phyloP scores from a whole-genome alignment of 1,140 invertebrate genomes.

The Medauroidea extradentata region DNA sequence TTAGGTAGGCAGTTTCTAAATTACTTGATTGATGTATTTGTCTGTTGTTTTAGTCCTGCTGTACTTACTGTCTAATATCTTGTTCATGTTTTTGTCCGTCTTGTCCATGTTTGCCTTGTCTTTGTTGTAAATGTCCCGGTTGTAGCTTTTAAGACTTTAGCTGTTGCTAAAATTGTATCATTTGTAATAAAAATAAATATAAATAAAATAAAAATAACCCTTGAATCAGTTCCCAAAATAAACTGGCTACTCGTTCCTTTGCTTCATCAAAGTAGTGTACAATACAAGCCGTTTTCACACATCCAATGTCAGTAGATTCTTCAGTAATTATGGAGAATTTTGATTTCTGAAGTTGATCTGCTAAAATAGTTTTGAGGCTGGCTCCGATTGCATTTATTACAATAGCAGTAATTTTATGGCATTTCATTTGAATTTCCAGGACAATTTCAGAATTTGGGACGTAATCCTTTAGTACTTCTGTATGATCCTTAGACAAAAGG shows the following conservation, averaged over 20 bases:
- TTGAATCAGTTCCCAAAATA: conserved; percentile 34
- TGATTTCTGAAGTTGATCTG: neutral
- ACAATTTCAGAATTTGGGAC: conserved; percentile 23
- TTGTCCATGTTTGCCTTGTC: too few species aligned
- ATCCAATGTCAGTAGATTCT: conserved; percentile 21
- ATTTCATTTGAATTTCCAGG: conserved; percentile 8
- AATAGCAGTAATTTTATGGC: conserved; percentile 21
- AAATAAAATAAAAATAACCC: too few species aligned
- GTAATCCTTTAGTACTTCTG: conserved; percentile 13
- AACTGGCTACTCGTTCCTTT: conserved; percentile 16
- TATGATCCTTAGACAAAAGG: conserved; percentile 15
- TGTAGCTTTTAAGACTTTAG: too few species aligned
- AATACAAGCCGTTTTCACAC: conserved; percentile 16
- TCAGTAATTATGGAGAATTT: conserved; percentile 24
- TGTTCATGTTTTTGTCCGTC: too few species aligned
- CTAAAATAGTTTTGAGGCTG: conserved; percentile 3
- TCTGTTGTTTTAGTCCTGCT: too few species aligned
- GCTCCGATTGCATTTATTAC: conserved; percentile 18
- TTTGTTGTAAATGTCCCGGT: too few species aligned
- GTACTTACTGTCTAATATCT: too few species aligned
- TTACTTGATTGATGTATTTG: too few species aligned
- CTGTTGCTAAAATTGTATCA: too few species aligned
- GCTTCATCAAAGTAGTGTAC: conserved; percentile 2
- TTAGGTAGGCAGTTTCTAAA: too few species aligned
- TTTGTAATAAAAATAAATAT: too few species aligned